Evolutionary conservation across 2,113 vertebrate species (phyloP).

Genomic region (Microcebus ravelobensis): DNA sequence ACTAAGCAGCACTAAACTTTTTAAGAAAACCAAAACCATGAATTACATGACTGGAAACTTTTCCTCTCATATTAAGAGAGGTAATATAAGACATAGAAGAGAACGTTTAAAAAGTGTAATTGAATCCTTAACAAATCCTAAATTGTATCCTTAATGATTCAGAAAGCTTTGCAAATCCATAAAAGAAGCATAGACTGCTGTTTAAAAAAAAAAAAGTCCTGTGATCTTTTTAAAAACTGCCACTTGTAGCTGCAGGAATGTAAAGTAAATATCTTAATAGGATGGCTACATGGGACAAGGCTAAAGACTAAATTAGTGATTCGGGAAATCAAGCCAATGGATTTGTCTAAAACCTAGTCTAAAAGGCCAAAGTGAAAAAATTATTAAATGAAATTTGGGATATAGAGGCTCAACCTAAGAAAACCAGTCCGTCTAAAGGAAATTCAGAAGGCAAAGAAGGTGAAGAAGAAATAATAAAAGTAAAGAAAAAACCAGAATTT

Average conservation of each 20-base stretch:
- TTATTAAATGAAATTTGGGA: not conserved
- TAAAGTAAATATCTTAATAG: slow-evolving; percentile 18
- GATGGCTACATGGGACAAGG: not conserved
- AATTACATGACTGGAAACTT: not conserved
- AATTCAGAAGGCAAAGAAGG: not conserved
- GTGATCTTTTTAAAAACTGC: not conserved
- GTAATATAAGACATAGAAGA: not conserved
- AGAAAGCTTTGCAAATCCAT: not conserved
- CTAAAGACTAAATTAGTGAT: not conserved
- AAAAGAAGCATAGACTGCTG: not conserved
- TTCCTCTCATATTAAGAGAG: not conserved
- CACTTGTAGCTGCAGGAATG: not conserved
- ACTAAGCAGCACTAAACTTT: not conserved
- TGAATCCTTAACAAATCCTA: not conserved
- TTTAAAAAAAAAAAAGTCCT: not conserved
- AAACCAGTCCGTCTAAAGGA: not conserved
- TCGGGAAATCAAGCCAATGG: not conserved
- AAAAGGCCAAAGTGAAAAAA: not conserved
- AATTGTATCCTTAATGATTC: not conserved
- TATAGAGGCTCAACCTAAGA: not conserved
- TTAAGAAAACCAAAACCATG: slow-evolving; percentile 8
- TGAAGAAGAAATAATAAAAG: not conserved
- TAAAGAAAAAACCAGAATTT: not conserved
- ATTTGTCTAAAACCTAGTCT: not conserved
- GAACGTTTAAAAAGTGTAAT: not conserved